These are phyloP conservation scores for Manis javanica DNA, from an alignment of 2,797 vertebrate species.

Conservation along the genomic window DNA sequence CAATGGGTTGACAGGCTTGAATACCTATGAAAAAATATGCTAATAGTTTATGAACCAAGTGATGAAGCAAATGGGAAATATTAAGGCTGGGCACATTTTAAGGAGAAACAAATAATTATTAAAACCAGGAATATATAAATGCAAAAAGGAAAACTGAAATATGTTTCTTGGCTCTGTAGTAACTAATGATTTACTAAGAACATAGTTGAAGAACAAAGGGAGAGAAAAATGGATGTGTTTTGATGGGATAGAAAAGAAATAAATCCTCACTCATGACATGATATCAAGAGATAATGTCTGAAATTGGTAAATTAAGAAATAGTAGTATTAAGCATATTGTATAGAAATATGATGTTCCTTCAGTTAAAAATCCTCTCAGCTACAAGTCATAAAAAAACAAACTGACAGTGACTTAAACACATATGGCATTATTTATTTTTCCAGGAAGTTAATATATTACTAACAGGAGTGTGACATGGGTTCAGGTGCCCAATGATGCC, in stretches of 20 bases:
- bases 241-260: background rate
- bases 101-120: slow-evolving; percentile 24
- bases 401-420: slow-evolving; percentile 30
- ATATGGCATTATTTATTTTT: slow-evolving; percentile 9
- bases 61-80: slow-evolving; percentile 9
- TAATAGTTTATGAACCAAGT: slow-evolving; percentile 3
- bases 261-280: background rate
- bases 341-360: slow-evolving; percentile 9
- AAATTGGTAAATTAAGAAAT: slow-evolving; percentile 32
- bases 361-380: slow-evolving; percentile 60
- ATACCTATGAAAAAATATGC: background rate
- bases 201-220: background rate
- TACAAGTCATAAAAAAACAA: slow-evolving; percentile 22
- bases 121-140: slow-evolving; percentile 34
- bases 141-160: background rate
- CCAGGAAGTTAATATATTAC: background rate
- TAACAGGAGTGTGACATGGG: background rate
- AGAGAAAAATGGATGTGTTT: background rate
- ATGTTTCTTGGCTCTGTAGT: slow-evolving; percentile 5
- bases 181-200: slow-evolving; percentile 45
- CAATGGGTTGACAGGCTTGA: background rate
- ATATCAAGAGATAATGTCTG: slow-evolving; percentile 20
- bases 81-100: background rate
- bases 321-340: slow-evolving; percentile 1
- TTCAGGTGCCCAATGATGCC: background rate